A percentile compares a stretch with the other conserved stretches of the same genome.
These are phyloP conservation scores for Gopherus evgoodei DNA, from an alignment of 2,113 vertebrate genomes.

Conservation along the genomic window DNA sequence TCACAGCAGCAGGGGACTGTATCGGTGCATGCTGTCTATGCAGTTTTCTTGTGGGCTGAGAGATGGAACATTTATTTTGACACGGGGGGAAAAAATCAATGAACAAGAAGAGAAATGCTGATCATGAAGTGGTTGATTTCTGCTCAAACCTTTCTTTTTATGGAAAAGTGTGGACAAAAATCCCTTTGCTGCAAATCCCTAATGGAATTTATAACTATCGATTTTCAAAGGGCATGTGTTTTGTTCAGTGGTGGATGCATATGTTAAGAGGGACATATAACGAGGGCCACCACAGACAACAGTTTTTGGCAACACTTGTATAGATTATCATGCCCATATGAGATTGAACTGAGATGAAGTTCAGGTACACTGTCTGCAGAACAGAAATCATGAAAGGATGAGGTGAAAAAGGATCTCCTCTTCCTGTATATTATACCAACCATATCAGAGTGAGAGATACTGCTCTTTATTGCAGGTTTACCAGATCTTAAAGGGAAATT, in stretches of 20 bases:
- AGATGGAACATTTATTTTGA: neutral
- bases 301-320: neutral
- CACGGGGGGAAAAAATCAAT: neutral
- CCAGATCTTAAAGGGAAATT: neutral
- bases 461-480: neutral
- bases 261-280: neutral
- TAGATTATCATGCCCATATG: neutral
- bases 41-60: neutral
- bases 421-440: neutral
- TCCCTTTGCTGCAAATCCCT: neutral
- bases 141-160: rapidly evolving
- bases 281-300: neutral
- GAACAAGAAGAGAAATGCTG: neutral
- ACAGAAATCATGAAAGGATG: neutral
- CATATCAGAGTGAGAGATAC: too few relatives aligned
- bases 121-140: neutral
- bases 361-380: neutral
- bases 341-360: neutral
- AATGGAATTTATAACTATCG: neutral
- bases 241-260: neutral
- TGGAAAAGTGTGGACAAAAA: neutral
- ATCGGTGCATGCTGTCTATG: neutral
- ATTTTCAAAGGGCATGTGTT: neutral
- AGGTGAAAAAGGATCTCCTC: neutral
- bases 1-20: neutral